phyloP scores from a whole-genome alignment of 2,113 vertebrate genomes.

The Cololabis saira region DNA sequence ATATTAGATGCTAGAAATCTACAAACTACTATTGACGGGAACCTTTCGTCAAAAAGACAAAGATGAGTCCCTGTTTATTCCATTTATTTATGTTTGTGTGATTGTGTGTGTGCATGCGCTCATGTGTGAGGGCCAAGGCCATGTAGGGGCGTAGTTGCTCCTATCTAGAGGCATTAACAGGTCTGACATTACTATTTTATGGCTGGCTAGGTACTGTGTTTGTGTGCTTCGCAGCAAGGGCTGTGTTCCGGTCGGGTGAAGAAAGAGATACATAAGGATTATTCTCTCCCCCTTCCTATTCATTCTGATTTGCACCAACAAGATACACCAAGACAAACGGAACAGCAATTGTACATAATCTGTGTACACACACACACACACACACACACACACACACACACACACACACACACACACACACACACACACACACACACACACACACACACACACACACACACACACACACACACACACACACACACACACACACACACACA shows the following conservation, averaged over 20 bases:
- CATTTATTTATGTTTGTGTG: constrained; percentile 24
- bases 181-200: constrained; percentile 79
- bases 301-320: constrained; percentile 56
- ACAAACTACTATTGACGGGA: constrained; percentile 14
- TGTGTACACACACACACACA: neutral
- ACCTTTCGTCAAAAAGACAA: constrained; percentile 38
- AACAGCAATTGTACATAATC: constrained; percentile 39
- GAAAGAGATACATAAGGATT: constrained; percentile 74
- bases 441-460: neutral
- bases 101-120: constrained; percentile 29
- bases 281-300: constrained; percentile 35
- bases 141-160: constrained; percentile 36
- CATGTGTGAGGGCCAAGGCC: constrained; percentile 30
- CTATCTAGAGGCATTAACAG: constrained; percentile 76
- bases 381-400: neutral
- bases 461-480: constrained; percentile 1
- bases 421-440: too few relatives aligned
- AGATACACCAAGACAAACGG: constrained; percentile 56
- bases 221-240: constrained; percentile 42
- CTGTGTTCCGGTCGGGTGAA: constrained; percentile 67
- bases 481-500: too few relatives aligned
- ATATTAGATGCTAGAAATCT: constrained; percentile 28
- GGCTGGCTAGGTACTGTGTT: constrained; percentile 59
- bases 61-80: constrained; percentile 55
- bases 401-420: too few relatives aligned